Evolutionary conservation across 2,888 invertebrate genomes (phyloP), one percentile per base, ranked within the genome.

Genomic region (Malthinus seriepunctatus): DNA sequence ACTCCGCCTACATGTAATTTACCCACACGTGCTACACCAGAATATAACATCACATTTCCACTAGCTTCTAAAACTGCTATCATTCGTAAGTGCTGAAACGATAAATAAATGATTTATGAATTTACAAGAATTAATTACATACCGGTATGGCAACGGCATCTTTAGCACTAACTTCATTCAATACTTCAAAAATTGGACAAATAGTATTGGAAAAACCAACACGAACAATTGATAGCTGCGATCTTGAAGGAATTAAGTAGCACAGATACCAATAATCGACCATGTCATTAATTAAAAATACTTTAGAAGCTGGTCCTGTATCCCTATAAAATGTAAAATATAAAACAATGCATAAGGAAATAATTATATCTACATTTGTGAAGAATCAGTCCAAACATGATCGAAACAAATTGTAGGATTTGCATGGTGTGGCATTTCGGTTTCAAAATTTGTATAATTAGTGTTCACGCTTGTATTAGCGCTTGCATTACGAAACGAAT

Each of bases 321-420:
- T 84, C 15, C 23, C 23, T 50, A 23, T 37, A 34, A 50, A 4
- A 12, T 1, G 8, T 14, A 42, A 4, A 47, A 35, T 32, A 38
- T 32, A 32, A 12, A n/a, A 39, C 4, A 8, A 15, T 14, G 6
- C 8, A 34, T 37, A 8, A 47, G 32, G 4, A 39, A 33, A 42
- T n/a, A 23, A 34, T 34, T n/a, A 47, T 42, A 49, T 32, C 33
- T 49, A 58, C 58, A 11, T 34, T 12, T 48, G 53, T 37, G 38
- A 52, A 6, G 44, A 86, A 70, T 96, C 96, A 0, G 90, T 90
- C 96, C 96, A 97, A 9, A 95, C 80, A 72, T 91, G 90, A 67
- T 97, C 95, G 42, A 97, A 81, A 71, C 95, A 95, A 63, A 95
- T 83, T 67, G 92, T 90, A 0, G 96, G 95, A 67, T 88, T 87